Evolutionary conservation across 1,140 invertebrate species (phyloP).

Genomic region (Cherax destructor): DNA sequence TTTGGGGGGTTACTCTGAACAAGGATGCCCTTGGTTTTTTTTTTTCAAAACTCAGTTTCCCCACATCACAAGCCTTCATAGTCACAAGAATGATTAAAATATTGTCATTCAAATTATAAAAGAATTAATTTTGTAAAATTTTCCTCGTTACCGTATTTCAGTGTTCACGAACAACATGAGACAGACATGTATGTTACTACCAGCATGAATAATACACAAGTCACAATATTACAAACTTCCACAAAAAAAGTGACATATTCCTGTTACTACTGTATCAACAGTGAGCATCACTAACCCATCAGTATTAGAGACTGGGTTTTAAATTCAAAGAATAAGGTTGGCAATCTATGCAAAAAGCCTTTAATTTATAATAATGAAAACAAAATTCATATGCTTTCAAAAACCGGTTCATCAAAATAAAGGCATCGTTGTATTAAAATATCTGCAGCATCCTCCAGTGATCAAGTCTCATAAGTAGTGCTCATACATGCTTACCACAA

Average conservation of each 20-base stretch:
- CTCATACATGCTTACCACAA: not conserved
- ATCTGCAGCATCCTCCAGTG: not conserved
- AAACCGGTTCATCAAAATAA: not conserved
- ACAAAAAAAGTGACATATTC: too few species aligned
- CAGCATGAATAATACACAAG: not conserved
- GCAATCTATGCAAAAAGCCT: too few species aligned
- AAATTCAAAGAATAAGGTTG: not conserved
- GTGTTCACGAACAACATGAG: not conserved
- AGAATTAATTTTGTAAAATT: not conserved
- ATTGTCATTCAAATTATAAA: not conserved
- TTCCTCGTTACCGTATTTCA: not conserved
- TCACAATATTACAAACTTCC: too few species aligned
- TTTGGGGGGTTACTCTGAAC: not conserved
- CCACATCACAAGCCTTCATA: not conserved
- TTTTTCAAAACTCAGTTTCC: not conserved
- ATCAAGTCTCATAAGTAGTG: not conserved
- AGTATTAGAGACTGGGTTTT: not conserved
- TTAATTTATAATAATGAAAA: not conserved
- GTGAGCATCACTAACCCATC: not conserved
- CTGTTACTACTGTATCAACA: too few species aligned
- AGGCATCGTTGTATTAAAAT: not conserved
- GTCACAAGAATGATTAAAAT: not conserved
- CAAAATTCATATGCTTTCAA: not conserved
- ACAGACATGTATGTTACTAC: not conserved
- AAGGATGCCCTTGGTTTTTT: not conserved